phyloP scores from a whole-genome alignment of 2,113 vertebrate genomes.

The human region GRCh38 chr6:168354501-168355000 shows the following conservation, averaged over 20 bases:
- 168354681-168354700: neutral
- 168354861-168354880: fast-evolving
- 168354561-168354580: neutral
- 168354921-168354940: fast-evolving
- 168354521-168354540: fast-evolving
- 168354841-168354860: neutral
- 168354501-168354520: fast-evolving
- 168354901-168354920: fast-evolving
- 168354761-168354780: neutral
- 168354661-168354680: neutral
- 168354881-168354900: too few species aligned
- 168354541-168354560: fast-evolving
- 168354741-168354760: neutral
- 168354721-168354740: neutral
- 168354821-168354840: fast-evolving
- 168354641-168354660: neutral
- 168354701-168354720: neutral
- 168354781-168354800: neutral
- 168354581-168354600: fast-evolving
- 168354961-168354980: fast-evolving
- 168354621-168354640: fast-evolving
- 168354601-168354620: neutral
- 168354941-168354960: fast-evolving
- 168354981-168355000: fast-evolving
- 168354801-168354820: neutral